Evolutionary conservation across 2,113 vertebrate genomes (phyloP).

Genomic region (Zosterops hypoxanthus): DNA sequence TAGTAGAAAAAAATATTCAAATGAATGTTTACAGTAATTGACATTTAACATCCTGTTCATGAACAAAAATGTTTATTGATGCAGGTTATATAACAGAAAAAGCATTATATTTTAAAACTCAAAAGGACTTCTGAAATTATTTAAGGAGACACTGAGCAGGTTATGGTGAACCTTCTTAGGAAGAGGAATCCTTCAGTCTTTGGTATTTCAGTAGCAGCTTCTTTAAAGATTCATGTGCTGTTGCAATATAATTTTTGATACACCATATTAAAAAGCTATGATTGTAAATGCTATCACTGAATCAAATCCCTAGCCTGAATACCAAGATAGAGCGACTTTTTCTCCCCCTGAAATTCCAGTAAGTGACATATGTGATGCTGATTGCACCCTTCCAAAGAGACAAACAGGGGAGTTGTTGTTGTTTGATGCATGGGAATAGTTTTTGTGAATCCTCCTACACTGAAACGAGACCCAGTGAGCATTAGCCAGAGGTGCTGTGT

Average conservation of each 20-base stretch:
- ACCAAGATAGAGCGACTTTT: background rate
- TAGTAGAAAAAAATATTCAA: background rate
- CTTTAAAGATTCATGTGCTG: background rate
- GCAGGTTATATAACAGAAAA: background rate
- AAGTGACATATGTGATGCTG: background rate
- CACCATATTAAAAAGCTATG: background rate
- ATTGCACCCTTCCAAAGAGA: background rate
- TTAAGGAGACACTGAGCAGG: background rate
- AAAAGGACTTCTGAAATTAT: background rate
- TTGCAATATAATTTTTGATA: background rate
- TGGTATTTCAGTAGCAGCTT: background rate
- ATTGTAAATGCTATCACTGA: background rate
- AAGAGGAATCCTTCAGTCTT: background rate
- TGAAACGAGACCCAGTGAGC: background rate
- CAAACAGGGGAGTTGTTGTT: background rate
- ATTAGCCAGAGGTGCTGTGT: background rate
- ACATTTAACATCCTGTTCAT: background rate
- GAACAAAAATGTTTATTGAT: background rate
- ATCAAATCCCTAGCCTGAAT: background rate
- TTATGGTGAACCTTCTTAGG: background rate
- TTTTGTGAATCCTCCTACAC: background rate
- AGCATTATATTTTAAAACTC: background rate
- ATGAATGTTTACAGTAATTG: background rate
- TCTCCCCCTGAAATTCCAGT: background rate
- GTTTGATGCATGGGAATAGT: background rate